A percentile compares a stretch with the other conserved stretches of the same genome.
Evolutionary conservation across 1,140 invertebrate species (phyloP).

Genomic region (Drosophila elegans): DNA sequence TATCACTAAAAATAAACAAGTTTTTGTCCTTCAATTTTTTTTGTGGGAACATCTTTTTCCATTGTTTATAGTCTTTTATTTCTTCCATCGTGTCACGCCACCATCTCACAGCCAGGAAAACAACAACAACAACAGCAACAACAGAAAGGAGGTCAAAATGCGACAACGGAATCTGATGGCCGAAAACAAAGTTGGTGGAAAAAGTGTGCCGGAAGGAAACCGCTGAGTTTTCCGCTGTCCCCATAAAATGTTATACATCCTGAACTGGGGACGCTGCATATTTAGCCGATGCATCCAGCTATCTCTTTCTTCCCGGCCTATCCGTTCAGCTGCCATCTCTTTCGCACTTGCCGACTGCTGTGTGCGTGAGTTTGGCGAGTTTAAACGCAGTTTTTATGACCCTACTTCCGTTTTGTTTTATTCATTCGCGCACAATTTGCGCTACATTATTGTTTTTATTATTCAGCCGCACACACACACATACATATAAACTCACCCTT

Average conservation of each 20-base stretch:
- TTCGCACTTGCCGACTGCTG: neutral
- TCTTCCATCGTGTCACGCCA: slow-evolving; percentile 21
- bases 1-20: too few relatives aligned
- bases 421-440: slow-evolving; percentile 80
- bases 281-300: slow-evolving; percentile 45
- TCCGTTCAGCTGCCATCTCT: neutral
- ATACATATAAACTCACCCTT: neutral
- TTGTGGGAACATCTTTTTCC: too few relatives aligned
- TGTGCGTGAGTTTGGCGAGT: slow-evolving; percentile 53
- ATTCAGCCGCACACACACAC: slow-evolving; percentile 40
- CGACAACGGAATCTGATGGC: slow-evolving; percentile 45
- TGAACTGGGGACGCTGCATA: slow-evolving; percentile 54
- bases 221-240: slow-evolving; percentile 75
- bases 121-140: neutral
- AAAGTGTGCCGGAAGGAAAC: slow-evolving; percentile 76
- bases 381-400: slow-evolving; percentile 77
- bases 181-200: slow-evolving; percentile 45
- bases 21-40: too few relatives aligned
- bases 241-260: slow-evolving; percentile 78
- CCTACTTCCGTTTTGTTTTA: slow-evolving; percentile 79
- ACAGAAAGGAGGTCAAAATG: slow-evolving; percentile 36
- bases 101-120: slow-evolving; percentile 11
- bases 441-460: slow-evolving; percentile 81
- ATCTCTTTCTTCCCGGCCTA: slow-evolving; percentile 11
- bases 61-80: slow-evolving; percentile 4